Conservation (phyloP, 2,888 invertebrate genomes). For the Leucoptera coffeella region DNA sequence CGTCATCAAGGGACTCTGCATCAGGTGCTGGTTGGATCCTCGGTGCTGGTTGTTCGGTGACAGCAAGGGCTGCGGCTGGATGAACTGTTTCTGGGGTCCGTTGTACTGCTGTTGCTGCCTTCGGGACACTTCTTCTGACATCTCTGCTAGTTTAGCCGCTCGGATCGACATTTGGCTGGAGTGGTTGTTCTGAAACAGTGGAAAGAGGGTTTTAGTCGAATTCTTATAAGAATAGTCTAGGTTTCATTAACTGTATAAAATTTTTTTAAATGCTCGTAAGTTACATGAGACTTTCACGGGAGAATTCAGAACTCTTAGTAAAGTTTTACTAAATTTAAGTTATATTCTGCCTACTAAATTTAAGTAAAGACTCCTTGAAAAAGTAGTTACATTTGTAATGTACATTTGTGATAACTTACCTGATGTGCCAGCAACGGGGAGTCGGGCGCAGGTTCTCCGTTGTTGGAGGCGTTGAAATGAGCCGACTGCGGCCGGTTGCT, state of each 20-base stretch:
- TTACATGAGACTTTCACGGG: too few relatives aligned
- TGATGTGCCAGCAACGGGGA: constrained; percentile 17
- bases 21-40: constrained; percentile 4
- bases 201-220: neutral
- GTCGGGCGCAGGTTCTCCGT: constrained; percentile 15
- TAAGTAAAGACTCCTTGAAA: too few relatives aligned
- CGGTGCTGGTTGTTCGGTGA: constrained; percentile 2
- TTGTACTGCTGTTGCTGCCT: constrained; percentile 42
- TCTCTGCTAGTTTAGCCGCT: constrained; percentile 68
- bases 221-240: too few relatives aligned
- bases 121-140: constrained; percentile 73
- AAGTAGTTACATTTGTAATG: too few relatives aligned
- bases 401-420: constrained; percentile 17
- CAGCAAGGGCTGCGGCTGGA: constrained; percentile 2
- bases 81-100: constrained; percentile 12
- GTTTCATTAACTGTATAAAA: too few relatives aligned
- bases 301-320: too few relatives aligned
- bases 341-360: too few relatives aligned
- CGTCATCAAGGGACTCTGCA: constrained; percentile 3
- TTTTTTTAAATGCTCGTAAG: too few relatives aligned
- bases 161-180: constrained; percentile 18
- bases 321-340: too few relatives aligned
- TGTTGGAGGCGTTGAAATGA: constrained; percentile 17
- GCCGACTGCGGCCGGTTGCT: constrained; percentile 40
- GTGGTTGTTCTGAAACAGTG: constrained; percentile 13